Evolutionary conservation across 1,140 invertebrate genomes (phyloP), one percentile per base, ranked within the genome.

Genomic region (Drosophila sturtevanti): DNA sequence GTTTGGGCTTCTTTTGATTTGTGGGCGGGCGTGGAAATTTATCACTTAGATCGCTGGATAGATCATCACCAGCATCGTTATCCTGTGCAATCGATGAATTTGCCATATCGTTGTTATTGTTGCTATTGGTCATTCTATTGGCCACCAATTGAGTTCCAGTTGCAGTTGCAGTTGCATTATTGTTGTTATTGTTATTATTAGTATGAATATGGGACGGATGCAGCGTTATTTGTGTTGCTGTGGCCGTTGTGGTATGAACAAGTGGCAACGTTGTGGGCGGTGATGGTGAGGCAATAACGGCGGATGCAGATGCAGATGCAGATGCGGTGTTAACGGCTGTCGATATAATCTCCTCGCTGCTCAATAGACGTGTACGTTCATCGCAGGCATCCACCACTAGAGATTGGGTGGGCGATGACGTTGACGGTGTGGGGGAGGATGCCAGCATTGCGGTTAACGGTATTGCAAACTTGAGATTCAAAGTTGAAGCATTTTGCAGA

Each of bases 21-120:
- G 74, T 61, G 41, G 70, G 80, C 67, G 81, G 87, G 68, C 79
- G 79, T 76, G 78, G 77, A 55, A 86, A 82, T 62, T 82, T 90
- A 63, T 90, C 86, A 77, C 81, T 90, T 35, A 80, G 69, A 86
- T 90, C 81, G 70, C 79, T 82, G 41, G 81, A 86, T 16, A 76
- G 34, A 68, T 90, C 86, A 54, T 79, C 75, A 6, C 68, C 80
- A 3, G 78, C 65, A 56, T 56, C 54, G 12, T 34, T 34, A 34
- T 56, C 24, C 27, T 56, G 27, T n/a, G 59, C 24, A 12, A 37
- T 16, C 18, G 60, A 16, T 14, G 31, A 41, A 12, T 58, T 59
- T 44, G 68, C 61, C 61, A 68, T 22, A 35, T 77, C 79, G 38
- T 77, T 81, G 68, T 81, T 71, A 34, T 84, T 65, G 65, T 62